Evolutionary conservation across 2,113 vertebrate genomes (phyloP), one percentile per base, ranked within the genome.

Genomic region (Climacteris rufus): DNA sequence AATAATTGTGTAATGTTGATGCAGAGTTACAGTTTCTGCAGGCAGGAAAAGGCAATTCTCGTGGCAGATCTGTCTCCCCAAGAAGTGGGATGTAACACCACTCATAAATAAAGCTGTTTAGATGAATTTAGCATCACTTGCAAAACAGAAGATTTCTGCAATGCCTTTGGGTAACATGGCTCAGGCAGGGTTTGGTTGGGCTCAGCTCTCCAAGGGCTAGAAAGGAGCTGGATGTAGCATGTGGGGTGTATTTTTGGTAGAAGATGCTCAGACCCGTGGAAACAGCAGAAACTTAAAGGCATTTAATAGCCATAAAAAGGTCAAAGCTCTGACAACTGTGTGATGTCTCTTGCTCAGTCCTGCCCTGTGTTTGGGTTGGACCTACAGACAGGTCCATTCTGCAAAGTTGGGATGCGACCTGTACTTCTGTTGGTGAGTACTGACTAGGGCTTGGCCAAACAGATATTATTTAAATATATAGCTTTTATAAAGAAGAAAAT

Each of bases 11-110:
- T 54, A 40, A 45, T 40, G 31, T 57, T 89, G 72, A 94, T 61
- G 30, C 85, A 81, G 92, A 86, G 21, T 31, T 80, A 85, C 10
- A 65, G 57, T 89, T 77, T 87, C 70, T 53, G 71, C 86, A 85
- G 90, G 81, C 88, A 90, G 94, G 30, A 94, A 96, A 74, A 92
- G 81, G 92, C 92, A 83, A 39, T 81, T 63, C 71, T 75, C 44
- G 28, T 64, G 89, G 90, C 90, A 72, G 88, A 87, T 71, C 10
- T 35, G 66, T 83, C 87, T 95, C 83, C 72, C 44, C 53, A 76
- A 64, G 78, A 91, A 72, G 87, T 39, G 5, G 78, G 79, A 45
- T 74, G 78, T 89, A 83, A 42, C 71, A 83, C 50, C 50, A 52
- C 70, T 72, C 89, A n/a, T 76, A 70, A 93, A 37, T 88, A 77